Conservation (phyloP, 64 coral and sea anemone species). For the Anthopleura sola region DNA sequence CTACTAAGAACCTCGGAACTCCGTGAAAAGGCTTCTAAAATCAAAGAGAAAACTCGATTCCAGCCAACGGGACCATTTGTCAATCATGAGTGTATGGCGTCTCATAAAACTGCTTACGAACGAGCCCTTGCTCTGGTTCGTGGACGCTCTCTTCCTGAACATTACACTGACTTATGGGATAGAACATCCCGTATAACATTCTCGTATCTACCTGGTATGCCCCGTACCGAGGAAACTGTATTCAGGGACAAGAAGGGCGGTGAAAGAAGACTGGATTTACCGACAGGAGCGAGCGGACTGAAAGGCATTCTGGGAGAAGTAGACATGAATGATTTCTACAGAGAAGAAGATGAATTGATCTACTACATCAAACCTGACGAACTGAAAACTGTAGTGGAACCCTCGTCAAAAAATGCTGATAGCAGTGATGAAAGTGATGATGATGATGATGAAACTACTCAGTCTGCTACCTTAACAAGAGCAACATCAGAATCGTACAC, state of each 20-base stretch:
- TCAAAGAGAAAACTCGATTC: neutral
- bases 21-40: constrained; percentile 44
- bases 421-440: neutral
- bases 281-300: neutral
- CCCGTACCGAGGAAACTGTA: constrained; percentile 20
- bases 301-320: constrained; percentile 69
- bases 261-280: constrained; percentile 4
- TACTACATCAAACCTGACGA: constrained; percentile 78
- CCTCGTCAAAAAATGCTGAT: constrained; percentile 18
- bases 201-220: constrained; percentile 66
- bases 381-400: constrained; percentile 45
- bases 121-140: constrained; percentile 68
- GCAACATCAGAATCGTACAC: constrained; percentile 5
- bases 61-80: constrained; percentile 3
- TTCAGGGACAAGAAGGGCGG: constrained; percentile 27
- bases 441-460: neutral
- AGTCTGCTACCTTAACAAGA: neutral
- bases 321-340: constrained; percentile 91
- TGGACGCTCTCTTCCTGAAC: constrained; percentile 57
- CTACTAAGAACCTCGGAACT: constrained; percentile 76
- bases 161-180: constrained; percentile 36
- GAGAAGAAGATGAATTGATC: constrained; percentile 70
- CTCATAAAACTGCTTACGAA: constrained; percentile 63
- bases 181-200: constrained; percentile 50
- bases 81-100: constrained; percentile 70